phyloP scores from a whole-genome alignment of 2,888 invertebrate species.

The Eupeodes luniger region DNA sequence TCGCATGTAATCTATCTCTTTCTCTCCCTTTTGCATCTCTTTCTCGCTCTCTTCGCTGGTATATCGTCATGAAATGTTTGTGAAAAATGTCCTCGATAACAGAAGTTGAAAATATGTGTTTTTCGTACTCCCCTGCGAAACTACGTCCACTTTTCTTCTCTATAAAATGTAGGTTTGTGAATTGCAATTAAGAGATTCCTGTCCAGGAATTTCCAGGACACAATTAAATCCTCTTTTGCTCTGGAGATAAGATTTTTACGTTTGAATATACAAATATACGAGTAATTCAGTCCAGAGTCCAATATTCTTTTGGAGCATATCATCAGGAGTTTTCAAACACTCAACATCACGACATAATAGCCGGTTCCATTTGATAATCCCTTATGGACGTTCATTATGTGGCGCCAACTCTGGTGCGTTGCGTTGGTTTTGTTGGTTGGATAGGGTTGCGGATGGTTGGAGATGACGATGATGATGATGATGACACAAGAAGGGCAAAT shows the following conservation, averaged over 20 bases:
- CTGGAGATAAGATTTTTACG: conserved; percentile 74
- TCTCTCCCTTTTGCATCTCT: not conserved
- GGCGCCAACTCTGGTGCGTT: conserved; percentile 21
- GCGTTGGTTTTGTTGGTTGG: not conserved
- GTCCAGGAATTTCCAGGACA: conserved; percentile 74
- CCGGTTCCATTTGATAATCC: conserved; percentile 58
- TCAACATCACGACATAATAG: conserved; percentile 33
- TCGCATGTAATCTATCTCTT: not conserved
- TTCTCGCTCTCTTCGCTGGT: not conserved
- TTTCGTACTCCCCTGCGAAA: conserved; percentile 25
- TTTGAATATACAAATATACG: conserved; percentile 11
- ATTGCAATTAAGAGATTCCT: conserved; percentile 75
- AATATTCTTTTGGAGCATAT: conserved; percentile 30
- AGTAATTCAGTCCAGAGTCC: conserved; percentile 6
- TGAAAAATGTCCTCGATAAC: conserved; percentile 66
- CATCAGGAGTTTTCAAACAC: conserved; percentile 46
- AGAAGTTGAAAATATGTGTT: conserved; percentile 63
- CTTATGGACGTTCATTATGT: conserved; percentile 40
- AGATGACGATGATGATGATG: conserved; percentile 51
- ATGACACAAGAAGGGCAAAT: conserved; percentile 62
- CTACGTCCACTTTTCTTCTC: not conserved
- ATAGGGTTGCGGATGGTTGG: not conserved
- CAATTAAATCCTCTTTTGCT: conserved; percentile 69
- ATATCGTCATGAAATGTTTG: conserved; percentile 13
- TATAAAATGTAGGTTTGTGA: conserved; percentile 42